These are phyloP conservation scores for Spheniscus humboldti DNA, from an alignment of 2,797 vertebrate genomes.

Conservation along the genomic window DNA sequence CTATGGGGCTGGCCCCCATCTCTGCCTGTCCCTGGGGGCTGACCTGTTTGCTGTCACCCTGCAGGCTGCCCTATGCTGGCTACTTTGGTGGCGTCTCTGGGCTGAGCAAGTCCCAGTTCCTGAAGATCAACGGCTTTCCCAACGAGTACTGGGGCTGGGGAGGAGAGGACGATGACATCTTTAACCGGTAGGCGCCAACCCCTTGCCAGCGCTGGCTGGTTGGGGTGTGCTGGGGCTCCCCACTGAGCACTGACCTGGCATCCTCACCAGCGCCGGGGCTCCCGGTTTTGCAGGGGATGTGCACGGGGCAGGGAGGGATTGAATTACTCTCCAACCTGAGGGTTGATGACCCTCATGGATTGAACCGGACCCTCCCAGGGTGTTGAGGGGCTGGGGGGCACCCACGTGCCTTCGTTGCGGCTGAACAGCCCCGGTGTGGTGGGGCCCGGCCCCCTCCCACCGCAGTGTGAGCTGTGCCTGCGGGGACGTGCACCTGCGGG, in stretches of 20 bases:
- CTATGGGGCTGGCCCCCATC: background rate
- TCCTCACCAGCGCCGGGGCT: fast-evolving
- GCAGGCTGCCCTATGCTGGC: conserved; percentile 91
- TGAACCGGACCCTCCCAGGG: background rate
- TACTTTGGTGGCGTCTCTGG: conserved; percentile 98
- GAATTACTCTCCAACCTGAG: background rate
- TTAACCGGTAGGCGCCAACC: conserved; percentile 84
- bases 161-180: conserved; percentile 97
- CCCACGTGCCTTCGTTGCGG: background rate
- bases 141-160: conserved; percentile 99
- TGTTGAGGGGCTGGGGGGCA: fast-evolving
- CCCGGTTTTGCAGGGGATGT: fast-evolving
- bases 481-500: fast-evolving
- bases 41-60: background rate
- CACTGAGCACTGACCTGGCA: fast-evolving
- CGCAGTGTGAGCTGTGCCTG: fast-evolving
- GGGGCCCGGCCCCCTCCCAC: background rate
- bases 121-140: conserved; percentile 98
- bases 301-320: fast-evolving
- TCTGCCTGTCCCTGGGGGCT: background rate
- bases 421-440: fast-evolving
- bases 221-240: background rate
- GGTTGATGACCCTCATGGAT: background rate
- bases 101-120: conserved; percentile 94
- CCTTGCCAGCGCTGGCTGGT: fast-evolving